These are phyloP conservation scores for Lophotis ruficrista DNA, from an alignment of 2,113 vertebrate species.

Conservation along the genomic window DNA sequence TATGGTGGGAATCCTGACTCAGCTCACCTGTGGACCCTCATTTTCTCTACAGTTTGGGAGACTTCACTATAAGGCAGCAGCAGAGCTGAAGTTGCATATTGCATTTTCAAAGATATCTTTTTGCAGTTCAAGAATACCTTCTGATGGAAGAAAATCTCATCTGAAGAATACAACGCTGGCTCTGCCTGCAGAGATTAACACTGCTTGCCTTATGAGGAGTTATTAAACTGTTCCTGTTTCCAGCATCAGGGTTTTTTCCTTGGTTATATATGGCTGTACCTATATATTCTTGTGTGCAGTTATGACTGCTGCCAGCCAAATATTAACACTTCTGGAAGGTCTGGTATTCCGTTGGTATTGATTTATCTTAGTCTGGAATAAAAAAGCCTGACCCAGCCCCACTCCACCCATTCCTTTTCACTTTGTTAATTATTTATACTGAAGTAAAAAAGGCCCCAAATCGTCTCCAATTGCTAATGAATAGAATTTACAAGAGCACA, in stretches of 20 bases:
- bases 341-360: neutral
- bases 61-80: neutral
- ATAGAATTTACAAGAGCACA: neutral
- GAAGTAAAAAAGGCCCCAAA: neutral
- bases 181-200: neutral
- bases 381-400: neutral
- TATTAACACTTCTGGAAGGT: neutral
- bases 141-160: neutral
- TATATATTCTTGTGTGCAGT: neutral
- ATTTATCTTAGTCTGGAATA: neutral
- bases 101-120: neutral
- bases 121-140: neutral
- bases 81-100: neutral
- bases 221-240: neutral
- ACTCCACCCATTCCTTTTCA: neutral
- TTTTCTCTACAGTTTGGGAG: neutral
- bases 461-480: neutral
- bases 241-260: neutral
- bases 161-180: neutral
- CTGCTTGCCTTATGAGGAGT: rapidly evolving
- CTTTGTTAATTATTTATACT: neutral
- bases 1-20: neutral
- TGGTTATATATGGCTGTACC: neutral
- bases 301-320: neutral
- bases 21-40: neutral